Base-by-base conservation (phyloP, 2,888 invertebrate species). In the Chrysolina americana region DNA sequence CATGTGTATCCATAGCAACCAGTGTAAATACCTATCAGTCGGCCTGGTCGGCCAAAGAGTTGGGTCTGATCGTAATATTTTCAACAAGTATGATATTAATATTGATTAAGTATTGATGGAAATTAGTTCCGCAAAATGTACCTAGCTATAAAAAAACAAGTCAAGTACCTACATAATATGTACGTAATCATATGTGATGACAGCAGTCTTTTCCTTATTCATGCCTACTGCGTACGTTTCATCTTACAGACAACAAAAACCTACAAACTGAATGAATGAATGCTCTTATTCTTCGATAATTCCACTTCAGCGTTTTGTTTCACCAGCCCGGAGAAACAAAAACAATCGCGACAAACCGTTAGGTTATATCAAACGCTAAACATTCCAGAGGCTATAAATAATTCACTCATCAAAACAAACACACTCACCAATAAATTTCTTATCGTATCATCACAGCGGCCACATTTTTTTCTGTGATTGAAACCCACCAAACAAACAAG, bases 401-500 rank as follows among this genome's bases (percentile, higher is more conserved):
- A 21, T 53, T 23, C 19, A 21, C 66, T 53, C 63, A 71, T 63
- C 68, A 71, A 71, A 53, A 23, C 53, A 21, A 36, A 36, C 36
- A 13, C 53, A 53, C 53, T 53, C 21, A 53, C 53, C 71, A 63
- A 62, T 71, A 62, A 50, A 65, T 17, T 62, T 56, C 48, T 71
- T 62, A 59, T 59, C 65, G 53, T 53, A 21, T 11, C 53, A 53
- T 53, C 21, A 66, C 71, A 65, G 23, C 65, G 66, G 53, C 66
- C 71, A 68, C 71, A 71, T 71, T 66, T 59, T n/a, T 71, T 62
- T 59, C 50, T 28, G 36, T 36, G 36, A 36, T 6, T 48, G 17
- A 8, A 48, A 47, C 65, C 66, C 36, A 68, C 63, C 23, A 66
- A 48, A 62, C 59, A 71, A 41, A 9, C 62, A 62, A 59, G 66